Evolutionary conservation across 2,797 vertebrate genomes (phyloP).

Genomic region (Hirundo rustica): DNA sequence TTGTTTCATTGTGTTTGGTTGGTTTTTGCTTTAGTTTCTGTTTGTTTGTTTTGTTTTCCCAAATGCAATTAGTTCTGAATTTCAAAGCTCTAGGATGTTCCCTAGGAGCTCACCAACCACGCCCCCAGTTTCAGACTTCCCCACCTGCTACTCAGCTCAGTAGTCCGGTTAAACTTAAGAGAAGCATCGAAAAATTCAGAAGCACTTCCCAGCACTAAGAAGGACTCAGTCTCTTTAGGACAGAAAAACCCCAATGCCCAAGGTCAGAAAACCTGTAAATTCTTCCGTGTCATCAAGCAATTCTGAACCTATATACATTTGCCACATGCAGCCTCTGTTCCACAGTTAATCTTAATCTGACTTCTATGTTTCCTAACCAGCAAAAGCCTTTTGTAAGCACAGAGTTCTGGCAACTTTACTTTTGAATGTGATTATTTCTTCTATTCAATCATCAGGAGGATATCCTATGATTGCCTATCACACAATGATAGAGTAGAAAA

Average conservation of each 20-base stretch:
- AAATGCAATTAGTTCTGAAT: neutral
- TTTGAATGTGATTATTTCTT: neutral
- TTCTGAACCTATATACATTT: neutral
- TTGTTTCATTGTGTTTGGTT: neutral
- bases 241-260: neutral
- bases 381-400: neutral
- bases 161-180: neutral
- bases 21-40: neutral
- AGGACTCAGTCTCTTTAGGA: neutral
- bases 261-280: neutral
- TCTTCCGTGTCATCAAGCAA: neutral
- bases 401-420: neutral
- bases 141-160: neutral
- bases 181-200: neutral
- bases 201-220: neutral
- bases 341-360: neutral
- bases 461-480: neutral
- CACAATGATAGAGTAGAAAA: neutral
- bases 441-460: neutral
- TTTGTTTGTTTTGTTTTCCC: neutral
- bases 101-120: rapidly evolving
- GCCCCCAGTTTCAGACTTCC: rapidly evolving
- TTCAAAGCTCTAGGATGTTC: neutral
- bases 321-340: rapidly evolving
- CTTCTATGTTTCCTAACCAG: neutral